Evolutionary conservation across 2,113 vertebrate species (phyloP).

Genomic region (Colinus virginianus): DNA sequence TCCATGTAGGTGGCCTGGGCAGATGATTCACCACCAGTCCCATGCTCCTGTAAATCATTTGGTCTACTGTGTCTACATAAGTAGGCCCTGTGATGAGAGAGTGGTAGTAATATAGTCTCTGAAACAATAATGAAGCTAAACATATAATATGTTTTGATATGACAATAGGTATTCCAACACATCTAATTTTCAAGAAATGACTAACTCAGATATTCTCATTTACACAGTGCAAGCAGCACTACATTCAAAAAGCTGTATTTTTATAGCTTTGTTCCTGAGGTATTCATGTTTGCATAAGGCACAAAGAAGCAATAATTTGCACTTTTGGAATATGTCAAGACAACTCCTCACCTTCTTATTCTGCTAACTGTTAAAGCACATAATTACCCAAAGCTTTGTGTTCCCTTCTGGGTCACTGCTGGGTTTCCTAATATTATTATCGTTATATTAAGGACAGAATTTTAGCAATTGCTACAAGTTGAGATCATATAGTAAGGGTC

Average conservation of each 20-base stretch:
- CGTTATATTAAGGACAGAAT: neutral
- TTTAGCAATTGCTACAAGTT: neutral
- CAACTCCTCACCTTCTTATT: neutral
- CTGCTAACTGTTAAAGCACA: neutral
- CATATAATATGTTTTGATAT: neutral
- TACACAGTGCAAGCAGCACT: neutral
- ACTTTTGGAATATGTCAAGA: neutral
- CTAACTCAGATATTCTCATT: neutral
- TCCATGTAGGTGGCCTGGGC: neutral
- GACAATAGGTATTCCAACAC: neutral
- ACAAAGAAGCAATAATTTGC: neutral
- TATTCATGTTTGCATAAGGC: neutral
- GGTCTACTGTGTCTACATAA: rapidly evolving
- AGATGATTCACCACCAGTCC: neutral
- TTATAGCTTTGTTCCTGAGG: neutral
- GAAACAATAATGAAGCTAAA: neutral
- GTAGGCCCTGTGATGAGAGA: rapidly evolving
- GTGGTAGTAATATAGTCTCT: neutral
- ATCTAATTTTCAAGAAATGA: neutral
- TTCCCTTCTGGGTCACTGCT: neutral
- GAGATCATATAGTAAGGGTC: neutral
- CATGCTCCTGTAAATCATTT: neutral
- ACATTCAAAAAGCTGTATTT: neutral
- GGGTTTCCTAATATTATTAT: neutral
- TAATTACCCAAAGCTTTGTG: neutral